Conservation (phyloP, 2,888 invertebrate genomes). For the Acanthosoma haemorrhoidale region DNA sequence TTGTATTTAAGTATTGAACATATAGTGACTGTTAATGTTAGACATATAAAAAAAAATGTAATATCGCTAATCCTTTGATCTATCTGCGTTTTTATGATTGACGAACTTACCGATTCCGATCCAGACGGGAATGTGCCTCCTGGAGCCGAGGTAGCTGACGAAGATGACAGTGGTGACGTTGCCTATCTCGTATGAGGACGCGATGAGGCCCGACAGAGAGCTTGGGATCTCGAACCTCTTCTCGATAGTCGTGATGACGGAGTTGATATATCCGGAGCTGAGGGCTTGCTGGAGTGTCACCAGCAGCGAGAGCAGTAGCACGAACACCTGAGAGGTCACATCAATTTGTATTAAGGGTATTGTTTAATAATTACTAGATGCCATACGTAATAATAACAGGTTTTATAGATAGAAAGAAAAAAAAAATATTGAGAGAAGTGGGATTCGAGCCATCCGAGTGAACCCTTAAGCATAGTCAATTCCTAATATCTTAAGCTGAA, state of each 20-base stretch:
- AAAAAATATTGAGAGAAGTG: too few relatives aligned
- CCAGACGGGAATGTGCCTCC: constrained; percentile 89
- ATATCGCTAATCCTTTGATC: too few relatives aligned
- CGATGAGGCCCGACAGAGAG: constrained; percentile 85
- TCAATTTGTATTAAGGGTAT: too few relatives aligned
- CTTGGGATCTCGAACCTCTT: constrained; percentile 92
- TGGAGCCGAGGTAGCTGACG: constrained; percentile 88
- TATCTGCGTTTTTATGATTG: not conserved
- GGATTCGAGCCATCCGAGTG: too few relatives aligned
- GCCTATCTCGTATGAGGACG: constrained; percentile 91
- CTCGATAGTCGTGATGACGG: constrained; percentile 94
- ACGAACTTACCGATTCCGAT: constrained; percentile 80
- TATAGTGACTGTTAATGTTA: not conserved
- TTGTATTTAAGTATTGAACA: too few relatives aligned
- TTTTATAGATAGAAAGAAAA: too few relatives aligned
- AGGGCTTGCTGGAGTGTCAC: constrained; percentile 86
- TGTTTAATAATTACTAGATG: too few relatives aligned
- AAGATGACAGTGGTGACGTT: constrained; percentile 93
- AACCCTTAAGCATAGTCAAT: too few relatives aligned
- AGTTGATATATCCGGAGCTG: constrained; percentile 87
- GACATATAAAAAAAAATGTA: not conserved
- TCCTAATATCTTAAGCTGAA: too few relatives aligned
- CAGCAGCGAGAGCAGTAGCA: constrained; percentile 79
- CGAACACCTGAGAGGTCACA: constrained; percentile 78
- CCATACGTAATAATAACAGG: too few relatives aligned